Percentiles rank a stretch among this genome's conserved stretches.
Conservation (phyloP, 2,113 vertebrate species). For the Cettia cetti region DNA sequence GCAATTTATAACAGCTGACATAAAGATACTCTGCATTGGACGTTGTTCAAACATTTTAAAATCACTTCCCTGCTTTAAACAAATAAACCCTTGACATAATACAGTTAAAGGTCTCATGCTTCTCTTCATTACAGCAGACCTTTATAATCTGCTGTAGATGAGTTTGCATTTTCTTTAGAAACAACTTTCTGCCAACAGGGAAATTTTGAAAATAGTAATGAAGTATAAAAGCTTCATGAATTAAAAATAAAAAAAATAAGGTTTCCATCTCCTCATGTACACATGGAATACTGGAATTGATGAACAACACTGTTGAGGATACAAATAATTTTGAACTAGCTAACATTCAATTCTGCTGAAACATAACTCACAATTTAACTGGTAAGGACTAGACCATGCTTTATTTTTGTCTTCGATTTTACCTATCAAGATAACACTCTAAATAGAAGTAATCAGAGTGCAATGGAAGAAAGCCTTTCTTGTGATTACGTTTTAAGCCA, state of each 20-base stretch:
- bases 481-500: neutral
- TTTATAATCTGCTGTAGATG: neutral
- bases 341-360: neutral
- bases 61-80: neutral
- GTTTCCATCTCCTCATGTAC: neutral
- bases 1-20: neutral
- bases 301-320: neutral
- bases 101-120: neutral
- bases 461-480: neutral
- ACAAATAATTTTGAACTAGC: neutral
- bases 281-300: neutral
- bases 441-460: neutral
- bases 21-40: neutral
- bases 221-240: neutral
- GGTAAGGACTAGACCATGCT: neutral
- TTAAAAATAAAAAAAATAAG: neutral
- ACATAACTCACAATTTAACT: neutral
- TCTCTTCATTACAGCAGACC: neutral
- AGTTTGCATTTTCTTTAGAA: neutral
- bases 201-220: neutral
- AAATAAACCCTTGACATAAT: neutral
- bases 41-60: slow-evolving; percentile 40
- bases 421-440: neutral
- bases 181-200: neutral
- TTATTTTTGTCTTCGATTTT: neutral